Evolutionary conservation across 2,888 invertebrate genomes (phyloP), one percentile per base, ranked within the genome.

Genomic region (Tenthredo livida): DNA sequence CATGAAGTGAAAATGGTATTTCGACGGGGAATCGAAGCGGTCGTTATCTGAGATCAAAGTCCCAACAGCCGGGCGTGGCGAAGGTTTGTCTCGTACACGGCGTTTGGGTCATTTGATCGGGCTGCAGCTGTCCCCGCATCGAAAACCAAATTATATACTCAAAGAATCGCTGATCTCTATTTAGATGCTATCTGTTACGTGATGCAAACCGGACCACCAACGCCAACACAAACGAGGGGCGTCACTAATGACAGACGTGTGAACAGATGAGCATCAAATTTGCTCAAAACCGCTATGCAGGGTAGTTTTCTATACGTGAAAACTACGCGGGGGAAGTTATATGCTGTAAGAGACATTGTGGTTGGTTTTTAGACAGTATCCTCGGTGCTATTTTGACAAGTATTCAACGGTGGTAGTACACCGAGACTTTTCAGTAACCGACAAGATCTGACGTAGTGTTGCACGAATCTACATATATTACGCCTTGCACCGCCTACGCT

Each of bases 111-210:
- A 84, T 86, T 87, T 88, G 88, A 89, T 90, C 88, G 88, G 88
- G 90, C 91, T 91, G 93, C 93, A 93, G 93, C 92, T 93, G 93
- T 92, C 92, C 90, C 90, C 90, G 90, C 90, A 90, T 89, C 91
- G 90, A 90, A 92, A 92, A 93, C 91, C 90, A 90, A 93, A 93
- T 93, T 92, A 93, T 91, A 92, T 90, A 90, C 92, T 92, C 92
- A 91, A 91, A 92, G 91, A 91, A 92, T 90, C 91, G 89, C 89
- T 90, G 91, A 92, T 93, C 93, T 93, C 90, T 92, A 92, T 93
- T 93, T 91, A 92, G 93, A 93, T 93, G 84, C 84, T 92, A 93
- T 93, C 93, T 84, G 80, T 84, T 65, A 86, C 86, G 88, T 87
- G 90, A 90, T 89, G 89, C 88, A 88, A 89, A 58, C 85, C 84